phyloP scores from a whole-genome alignment of 2,113 vertebrate genomes.

The Octodon degus region DNA sequence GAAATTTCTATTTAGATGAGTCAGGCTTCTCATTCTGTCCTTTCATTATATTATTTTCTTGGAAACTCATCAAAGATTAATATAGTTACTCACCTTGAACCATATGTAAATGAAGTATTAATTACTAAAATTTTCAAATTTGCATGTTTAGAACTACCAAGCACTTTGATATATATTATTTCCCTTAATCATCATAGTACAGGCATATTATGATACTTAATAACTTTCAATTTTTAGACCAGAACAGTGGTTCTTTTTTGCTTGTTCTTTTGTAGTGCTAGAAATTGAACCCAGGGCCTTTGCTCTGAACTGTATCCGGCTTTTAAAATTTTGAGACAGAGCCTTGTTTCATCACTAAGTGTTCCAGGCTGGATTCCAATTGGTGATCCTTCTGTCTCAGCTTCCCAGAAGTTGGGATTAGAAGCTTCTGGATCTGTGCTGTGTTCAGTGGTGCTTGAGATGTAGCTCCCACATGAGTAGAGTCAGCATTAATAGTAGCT shows the following conservation, averaged over 20 bases:
- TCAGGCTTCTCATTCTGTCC: neutral
- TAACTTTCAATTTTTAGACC: neutral
- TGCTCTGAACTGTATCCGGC: neutral
- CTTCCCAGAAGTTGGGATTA: neutral
- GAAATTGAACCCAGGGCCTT: neutral
- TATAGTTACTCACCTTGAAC: neutral
- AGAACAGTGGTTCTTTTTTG: neutral
- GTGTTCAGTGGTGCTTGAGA: neutral
- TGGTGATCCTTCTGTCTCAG: neutral
- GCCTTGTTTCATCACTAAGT: neutral
- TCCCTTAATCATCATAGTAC: neutral
- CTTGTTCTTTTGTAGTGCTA: neutral
- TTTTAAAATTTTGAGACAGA: neutral
- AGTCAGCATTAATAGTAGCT: neutral
- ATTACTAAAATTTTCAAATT: neutral
- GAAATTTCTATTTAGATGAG: conserved; percentile 27
- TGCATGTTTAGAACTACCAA: neutral
- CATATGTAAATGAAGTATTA: conserved; percentile 2
- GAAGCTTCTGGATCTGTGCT: neutral
- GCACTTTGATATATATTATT: neutral
- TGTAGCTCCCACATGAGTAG: neutral
- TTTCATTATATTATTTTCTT: conserved; percentile 32
- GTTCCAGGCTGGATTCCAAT: neutral
- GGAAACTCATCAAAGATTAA: neutral
- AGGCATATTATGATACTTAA: neutral